These are phyloP conservation scores for Pherbina coryleti DNA, from an alignment of 2,888 invertebrate species.

Conservation along the genomic window DNA sequence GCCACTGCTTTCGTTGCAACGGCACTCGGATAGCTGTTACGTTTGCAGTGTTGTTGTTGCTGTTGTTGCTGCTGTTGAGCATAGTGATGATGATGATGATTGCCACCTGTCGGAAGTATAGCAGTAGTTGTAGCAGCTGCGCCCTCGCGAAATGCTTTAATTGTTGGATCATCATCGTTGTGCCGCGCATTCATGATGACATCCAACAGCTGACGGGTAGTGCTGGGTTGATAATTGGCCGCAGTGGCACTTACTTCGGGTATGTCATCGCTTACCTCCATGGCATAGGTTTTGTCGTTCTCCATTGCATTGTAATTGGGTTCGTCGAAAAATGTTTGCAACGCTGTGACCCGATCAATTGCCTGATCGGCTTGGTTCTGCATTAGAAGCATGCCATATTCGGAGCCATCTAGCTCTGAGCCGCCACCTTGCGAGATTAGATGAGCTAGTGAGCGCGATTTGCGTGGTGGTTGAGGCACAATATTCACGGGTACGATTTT, in stretches of 20 bases:
- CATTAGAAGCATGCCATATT: slow-evolving; percentile 69
- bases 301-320: slow-evolving; percentile 60
- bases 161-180: slow-evolving; percentile 67
- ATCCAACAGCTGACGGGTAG: slow-evolving; percentile 74
- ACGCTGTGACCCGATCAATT: slow-evolving; percentile 57
- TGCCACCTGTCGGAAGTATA: slow-evolving; percentile 35
- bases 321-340: slow-evolving; percentile 65
- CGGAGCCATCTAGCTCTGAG: slow-evolving; percentile 66
- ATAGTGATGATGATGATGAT: slow-evolving; percentile 52
- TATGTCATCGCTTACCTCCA: slow-evolving; percentile 63
- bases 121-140: slow-evolving; percentile 52
- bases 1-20: slow-evolving; percentile 33
- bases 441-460: slow-evolving; percentile 79
- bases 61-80: not conserved
- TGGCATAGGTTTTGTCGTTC: slow-evolving; percentile 54
- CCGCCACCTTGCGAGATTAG: slow-evolving; percentile 74
- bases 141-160: slow-evolving; percentile 65
- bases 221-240: slow-evolving; percentile 64
- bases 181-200: slow-evolving; percentile 73
- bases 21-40: slow-evolving; percentile 44
- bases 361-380: slow-evolving; percentile 67
- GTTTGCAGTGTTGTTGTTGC: slow-evolving; percentile 37
- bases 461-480: slow-evolving; percentile 84
- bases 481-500: slow-evolving; percentile 84
- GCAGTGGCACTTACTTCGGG: slow-evolving; percentile 54